phyloP scores from a whole-genome alignment of 2,797 vertebrate species.

The Anguilla pacifica region DNA sequence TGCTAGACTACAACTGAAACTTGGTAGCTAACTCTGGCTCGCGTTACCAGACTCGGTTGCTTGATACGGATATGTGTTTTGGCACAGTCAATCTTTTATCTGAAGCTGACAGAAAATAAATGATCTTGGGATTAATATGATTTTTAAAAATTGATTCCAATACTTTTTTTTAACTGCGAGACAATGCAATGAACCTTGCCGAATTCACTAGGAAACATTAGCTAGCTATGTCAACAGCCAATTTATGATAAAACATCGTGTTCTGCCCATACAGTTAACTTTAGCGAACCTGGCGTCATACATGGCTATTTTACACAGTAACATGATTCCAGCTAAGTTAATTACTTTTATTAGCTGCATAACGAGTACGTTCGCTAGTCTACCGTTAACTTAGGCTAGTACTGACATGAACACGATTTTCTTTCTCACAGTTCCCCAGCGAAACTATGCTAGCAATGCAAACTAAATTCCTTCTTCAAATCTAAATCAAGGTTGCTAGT shows the following conservation, averaged over 20 bases:
- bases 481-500: not conserved
- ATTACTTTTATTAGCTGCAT: not conserved
- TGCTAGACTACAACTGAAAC: conserved; percentile 6
- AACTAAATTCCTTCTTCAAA: not conserved
- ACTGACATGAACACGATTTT: no score
- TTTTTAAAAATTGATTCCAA: not conserved
- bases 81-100: not conserved
- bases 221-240: not conserved
- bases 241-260: no score
- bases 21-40: not conserved
- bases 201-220: not conserved
- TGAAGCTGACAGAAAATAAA: not conserved
- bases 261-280: no score
- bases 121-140: not conserved
- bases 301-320: no score
- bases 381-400: not conserved
- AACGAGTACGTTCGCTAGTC: not conserved
- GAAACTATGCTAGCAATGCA: not conserved
- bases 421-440: not conserved
- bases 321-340: not conserved
- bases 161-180: not conserved
- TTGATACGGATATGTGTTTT: not conserved
- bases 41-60: not conserved
- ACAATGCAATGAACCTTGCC: not conserved
- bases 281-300: no score